These are phyloP conservation scores for Pseudois nayaur DNA, from an alignment of 2,113 vertebrate species.

Conservation along the genomic window DNA sequence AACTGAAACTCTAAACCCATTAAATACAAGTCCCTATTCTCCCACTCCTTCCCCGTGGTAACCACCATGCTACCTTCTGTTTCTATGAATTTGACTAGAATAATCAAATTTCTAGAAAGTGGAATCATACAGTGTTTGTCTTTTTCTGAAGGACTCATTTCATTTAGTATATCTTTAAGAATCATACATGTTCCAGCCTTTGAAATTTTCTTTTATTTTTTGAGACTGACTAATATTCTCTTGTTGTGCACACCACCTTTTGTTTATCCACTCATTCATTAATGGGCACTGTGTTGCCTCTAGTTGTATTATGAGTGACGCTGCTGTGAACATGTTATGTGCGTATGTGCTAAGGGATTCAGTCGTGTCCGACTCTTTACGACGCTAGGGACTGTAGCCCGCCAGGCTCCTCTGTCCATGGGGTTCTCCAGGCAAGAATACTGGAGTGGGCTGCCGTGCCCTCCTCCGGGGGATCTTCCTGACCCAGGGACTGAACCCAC, in stretches of 20 bases:
- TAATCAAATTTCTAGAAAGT: neutral
- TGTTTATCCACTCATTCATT: neutral
- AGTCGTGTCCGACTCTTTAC: neutral
- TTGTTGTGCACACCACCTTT: neutral
- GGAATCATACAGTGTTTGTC: neutral
- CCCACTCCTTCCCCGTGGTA: neutral
- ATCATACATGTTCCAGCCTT: neutral
- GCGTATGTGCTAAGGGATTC: neutral
- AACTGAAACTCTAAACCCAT: neutral
- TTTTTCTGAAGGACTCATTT: neutral
- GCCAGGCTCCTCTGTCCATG: neutral
- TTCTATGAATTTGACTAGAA: neutral
- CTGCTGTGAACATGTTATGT: neutral
- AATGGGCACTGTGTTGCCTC: neutral
- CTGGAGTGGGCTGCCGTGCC: neutral
- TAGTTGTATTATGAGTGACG: neutral
- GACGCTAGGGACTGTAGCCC: neutral
- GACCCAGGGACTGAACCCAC: neutral
- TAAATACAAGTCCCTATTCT: neutral
- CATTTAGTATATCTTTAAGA: neutral
- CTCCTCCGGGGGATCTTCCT: neutral
- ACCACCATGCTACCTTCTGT: neutral
- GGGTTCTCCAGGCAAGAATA: neutral
- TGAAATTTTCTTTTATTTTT: neutral
- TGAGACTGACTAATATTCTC: neutral